Percentiles rank a stretch among this genome's conserved stretches.
These are phyloP conservation scores for Microctenopoma stevenorrisi DNA, from an alignment of 2,797 vertebrate genomes.

Conservation along the genomic window DNA sequence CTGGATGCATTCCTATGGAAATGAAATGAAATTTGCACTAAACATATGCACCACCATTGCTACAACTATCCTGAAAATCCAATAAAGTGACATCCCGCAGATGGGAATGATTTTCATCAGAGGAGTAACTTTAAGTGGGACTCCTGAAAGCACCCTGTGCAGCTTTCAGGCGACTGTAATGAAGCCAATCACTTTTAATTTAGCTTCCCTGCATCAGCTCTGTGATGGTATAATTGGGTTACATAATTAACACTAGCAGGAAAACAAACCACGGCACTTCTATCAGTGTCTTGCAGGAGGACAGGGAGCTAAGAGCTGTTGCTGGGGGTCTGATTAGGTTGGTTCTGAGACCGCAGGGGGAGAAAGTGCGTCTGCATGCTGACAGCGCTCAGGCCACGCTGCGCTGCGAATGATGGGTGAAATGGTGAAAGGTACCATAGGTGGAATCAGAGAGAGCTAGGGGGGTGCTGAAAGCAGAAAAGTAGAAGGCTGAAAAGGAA, in stretches of 20 bases:
- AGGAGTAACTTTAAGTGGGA: constrained; percentile 71
- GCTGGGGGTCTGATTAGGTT: constrained; percentile 68
- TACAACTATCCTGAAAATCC: constrained; percentile 40
- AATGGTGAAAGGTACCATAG: constrained; percentile 37
- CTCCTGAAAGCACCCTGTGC: constrained; percentile 63
- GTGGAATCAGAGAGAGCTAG: neutral
- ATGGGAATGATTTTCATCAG: constrained; percentile 48
- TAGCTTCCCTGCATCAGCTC: constrained; percentile 70
- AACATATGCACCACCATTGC: constrained; percentile 45
- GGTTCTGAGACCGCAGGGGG: constrained; percentile 50
- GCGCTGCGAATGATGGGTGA: constrained; percentile 54
- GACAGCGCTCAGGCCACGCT: constrained; percentile 52
- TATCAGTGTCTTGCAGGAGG: constrained; percentile 71
- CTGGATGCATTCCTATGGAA: constrained; percentile 42
- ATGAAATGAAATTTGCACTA: constrained; percentile 50
- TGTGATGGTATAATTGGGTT: constrained; percentile 81
- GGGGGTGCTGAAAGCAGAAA: constrained; percentile 5
- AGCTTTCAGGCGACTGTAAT: constrained; percentile 74
- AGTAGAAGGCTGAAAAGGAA: neutral
- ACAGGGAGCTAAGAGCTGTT: constrained; percentile 52
- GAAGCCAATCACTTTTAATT: constrained; percentile 83
- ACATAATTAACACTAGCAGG: constrained; percentile 80
- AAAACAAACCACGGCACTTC: constrained; percentile 74
- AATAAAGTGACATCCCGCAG: constrained; percentile 45
- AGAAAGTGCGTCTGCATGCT: constrained; percentile 33